Conservation (phyloP, 2,888 invertebrate genomes). For the Tryphoninae sp. region DNA sequence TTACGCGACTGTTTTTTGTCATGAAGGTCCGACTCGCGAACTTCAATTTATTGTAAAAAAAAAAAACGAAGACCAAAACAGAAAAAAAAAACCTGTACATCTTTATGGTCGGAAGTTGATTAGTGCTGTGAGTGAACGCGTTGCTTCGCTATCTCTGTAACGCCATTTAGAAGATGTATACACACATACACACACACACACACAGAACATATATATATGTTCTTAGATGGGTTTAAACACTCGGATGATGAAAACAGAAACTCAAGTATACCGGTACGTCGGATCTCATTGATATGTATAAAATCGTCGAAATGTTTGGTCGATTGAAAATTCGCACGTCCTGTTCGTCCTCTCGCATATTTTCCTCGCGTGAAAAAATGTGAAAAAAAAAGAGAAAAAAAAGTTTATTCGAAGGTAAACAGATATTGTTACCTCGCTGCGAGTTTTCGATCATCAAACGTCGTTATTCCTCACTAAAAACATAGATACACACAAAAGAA, state of each 20-base stretch:
- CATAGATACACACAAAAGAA: not conserved
- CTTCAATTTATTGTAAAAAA: constrained; percentile 39
- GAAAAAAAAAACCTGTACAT: constrained; percentile 39
- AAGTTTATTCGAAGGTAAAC: not conserved
- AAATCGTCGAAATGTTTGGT: constrained; percentile 33
- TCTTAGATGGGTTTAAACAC: constrained; percentile 58
- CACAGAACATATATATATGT: constrained; percentile 14
- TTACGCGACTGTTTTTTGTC: constrained; percentile 8
- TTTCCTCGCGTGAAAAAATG: constrained; percentile 4
- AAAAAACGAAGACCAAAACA: constrained; percentile 4
- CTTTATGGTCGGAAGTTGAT: constrained; percentile 17
- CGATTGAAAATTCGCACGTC: constrained; percentile 48
- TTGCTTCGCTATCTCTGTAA: constrained; percentile 52
- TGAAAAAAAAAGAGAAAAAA: not conserved
- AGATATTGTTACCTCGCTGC: constrained; percentile 22
- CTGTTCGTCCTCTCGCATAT: constrained; percentile 6
- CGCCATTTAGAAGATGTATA: constrained; percentile 29
- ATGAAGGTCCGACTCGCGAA: constrained; percentile 27
- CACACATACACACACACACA: not conserved
- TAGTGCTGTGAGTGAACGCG: constrained; percentile 46
- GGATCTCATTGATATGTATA: constrained; percentile 45
- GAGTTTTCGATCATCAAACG: constrained; percentile 58
- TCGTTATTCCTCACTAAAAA: constrained; percentile 55
- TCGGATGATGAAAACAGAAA: constrained; percentile 30
- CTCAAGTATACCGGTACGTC: constrained; percentile 16